These are phyloP conservation scores for Drosophila buzzatii DNA, from an alignment of 2,888 invertebrate genomes.

Conservation along the genomic window DNA sequence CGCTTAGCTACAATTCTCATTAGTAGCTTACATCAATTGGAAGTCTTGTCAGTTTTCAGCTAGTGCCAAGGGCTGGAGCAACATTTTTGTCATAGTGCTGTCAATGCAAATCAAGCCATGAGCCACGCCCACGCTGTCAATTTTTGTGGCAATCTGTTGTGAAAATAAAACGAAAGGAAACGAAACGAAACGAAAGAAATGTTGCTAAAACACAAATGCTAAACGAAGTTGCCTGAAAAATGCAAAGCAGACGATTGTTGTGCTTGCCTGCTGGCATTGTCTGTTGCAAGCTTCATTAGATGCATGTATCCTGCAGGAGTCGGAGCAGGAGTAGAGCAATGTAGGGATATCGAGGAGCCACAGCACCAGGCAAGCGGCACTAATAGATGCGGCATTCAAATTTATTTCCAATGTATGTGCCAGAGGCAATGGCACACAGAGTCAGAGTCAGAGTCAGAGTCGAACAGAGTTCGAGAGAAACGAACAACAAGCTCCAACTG, in stretches of 20 bases:
- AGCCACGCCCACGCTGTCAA: constrained; percentile 53
- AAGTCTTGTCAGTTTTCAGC: constrained; percentile 7
- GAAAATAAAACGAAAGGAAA: constrained; percentile 6
- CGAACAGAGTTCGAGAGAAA: constrained; percentile 14
- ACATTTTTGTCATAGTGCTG: constrained; percentile 29
- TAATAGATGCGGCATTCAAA: constrained; percentile 60
- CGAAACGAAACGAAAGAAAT: constrained; percentile 6
- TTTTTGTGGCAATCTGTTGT: constrained; percentile 60
- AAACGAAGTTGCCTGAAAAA: constrained; percentile 54
- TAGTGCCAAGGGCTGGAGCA: constrained; percentile 1
- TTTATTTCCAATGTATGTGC: constrained; percentile 54
- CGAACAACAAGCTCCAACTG: constrained; percentile 13
- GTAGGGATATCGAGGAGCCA: constrained; percentile 1
- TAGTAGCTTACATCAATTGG: background rate
- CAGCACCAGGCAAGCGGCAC: constrained; percentile 27
- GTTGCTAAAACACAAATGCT: constrained; percentile 52
- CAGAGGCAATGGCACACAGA: constrained; percentile 25
- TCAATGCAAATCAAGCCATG: constrained; percentile 52
- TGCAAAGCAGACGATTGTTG: constrained; percentile 48
- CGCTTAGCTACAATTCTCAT: background rate
- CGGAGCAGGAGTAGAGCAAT: background rate
- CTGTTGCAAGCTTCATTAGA: constrained; percentile 68
- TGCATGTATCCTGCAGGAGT: constrained; percentile 23
- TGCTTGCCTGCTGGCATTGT: constrained; percentile 39
- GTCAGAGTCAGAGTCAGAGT: background rate